A percentile compares a stretch with the other conserved stretches of the same genome.
phyloP scores from a whole-genome alignment of 2,888 invertebrate genomes.

The Andrena chrysosceles region DNA sequence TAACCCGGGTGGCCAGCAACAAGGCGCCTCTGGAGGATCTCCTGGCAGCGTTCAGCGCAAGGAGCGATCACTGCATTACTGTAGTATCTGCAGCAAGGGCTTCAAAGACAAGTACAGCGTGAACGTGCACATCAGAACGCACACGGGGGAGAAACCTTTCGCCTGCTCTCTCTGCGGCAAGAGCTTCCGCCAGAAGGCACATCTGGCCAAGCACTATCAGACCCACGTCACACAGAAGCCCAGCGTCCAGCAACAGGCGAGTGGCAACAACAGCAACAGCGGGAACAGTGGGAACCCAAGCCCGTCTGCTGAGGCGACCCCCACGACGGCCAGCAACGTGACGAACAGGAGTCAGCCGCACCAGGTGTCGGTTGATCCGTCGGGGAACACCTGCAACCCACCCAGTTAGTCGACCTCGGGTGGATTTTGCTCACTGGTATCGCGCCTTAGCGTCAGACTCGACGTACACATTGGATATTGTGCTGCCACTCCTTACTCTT shows the following conservation, averaged over 20 bases:
- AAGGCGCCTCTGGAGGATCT: constrained; percentile 83
- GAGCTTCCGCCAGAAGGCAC: constrained; percentile 96
- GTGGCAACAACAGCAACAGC: constrained; percentile 48
- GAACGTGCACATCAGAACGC: constrained; percentile 98
- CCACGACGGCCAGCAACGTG: constrained; percentile 40
- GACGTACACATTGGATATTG: constrained; percentile 15
- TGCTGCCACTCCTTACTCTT: not conserved
- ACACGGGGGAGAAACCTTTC: constrained; percentile 99
- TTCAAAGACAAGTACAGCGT: constrained; percentile 99
- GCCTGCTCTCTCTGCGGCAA: constrained; percentile 97
- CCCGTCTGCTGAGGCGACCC: constrained; percentile 63
- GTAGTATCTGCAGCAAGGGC: constrained; percentile 97
- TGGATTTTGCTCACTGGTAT: not conserved
- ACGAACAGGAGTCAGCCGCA: constrained; percentile 66
- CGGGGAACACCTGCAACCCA: constrained; percentile 72
- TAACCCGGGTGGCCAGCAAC: constrained; percentile 62
- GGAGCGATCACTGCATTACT: constrained; percentile 95
- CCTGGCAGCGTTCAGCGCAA: constrained; percentile 88
- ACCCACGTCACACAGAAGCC: constrained; percentile 95
- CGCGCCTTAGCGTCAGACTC: constrained; percentile 17
- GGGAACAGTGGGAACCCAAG: constrained; percentile 71
- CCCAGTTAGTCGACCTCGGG: constrained; percentile 76
- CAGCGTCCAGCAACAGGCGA: constrained; percentile 88
- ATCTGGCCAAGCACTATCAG: constrained; percentile 96
- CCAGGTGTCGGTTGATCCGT: constrained; percentile 69